These are phyloP conservation scores for Agrochola lota DNA, from an alignment of 2,888 invertebrate genomes.

Conservation along the genomic window DNA sequence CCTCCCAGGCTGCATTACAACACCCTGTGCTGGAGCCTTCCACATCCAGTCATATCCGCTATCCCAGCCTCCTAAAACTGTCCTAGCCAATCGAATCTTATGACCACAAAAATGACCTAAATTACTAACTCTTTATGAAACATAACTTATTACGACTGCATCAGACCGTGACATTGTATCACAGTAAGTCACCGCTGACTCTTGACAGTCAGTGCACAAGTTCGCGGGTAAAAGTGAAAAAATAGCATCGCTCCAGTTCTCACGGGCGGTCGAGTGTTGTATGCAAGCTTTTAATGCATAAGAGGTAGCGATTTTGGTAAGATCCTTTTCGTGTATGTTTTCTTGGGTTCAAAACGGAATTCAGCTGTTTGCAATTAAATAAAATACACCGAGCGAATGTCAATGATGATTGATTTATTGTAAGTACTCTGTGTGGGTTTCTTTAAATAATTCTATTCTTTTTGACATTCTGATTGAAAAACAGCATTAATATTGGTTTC, in stretches of 20 bases:
- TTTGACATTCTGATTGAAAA: background rate
- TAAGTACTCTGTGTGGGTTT: background rate
- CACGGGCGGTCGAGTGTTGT: slow-evolving; percentile 73
- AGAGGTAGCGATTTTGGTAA: slow-evolving; percentile 53
- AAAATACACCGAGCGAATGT: background rate
- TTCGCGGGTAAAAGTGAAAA: slow-evolving; percentile 83
- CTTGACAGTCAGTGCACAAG: slow-evolving; percentile 67
- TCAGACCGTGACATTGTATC: slow-evolving; percentile 55
- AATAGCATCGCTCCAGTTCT: slow-evolving; percentile 84
- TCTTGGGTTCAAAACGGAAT: background rate
- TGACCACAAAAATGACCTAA: slow-evolving; percentile 7
- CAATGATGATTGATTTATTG: background rate
- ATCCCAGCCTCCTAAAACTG: background rate
- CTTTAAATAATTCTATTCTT: background rate
- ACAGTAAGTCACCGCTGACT: slow-evolving; percentile 59
- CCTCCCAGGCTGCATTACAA: background rate
- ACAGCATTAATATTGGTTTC: background rate
- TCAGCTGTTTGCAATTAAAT: no score
- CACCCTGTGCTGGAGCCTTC: background rate
- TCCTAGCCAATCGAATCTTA: background rate
- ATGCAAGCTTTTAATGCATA: slow-evolving; percentile 51
- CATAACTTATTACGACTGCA: slow-evolving; percentile 31
- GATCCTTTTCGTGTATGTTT: background rate
- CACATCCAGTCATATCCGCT: background rate
- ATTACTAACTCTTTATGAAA: slow-evolving; percentile 13